Evolutionary conservation across 37 sponge, comb jelly and placozoan species (phyloP), one percentile per base, ranked within the genome.

Genomic region (Chondrilla cf. caribensis): DNA sequence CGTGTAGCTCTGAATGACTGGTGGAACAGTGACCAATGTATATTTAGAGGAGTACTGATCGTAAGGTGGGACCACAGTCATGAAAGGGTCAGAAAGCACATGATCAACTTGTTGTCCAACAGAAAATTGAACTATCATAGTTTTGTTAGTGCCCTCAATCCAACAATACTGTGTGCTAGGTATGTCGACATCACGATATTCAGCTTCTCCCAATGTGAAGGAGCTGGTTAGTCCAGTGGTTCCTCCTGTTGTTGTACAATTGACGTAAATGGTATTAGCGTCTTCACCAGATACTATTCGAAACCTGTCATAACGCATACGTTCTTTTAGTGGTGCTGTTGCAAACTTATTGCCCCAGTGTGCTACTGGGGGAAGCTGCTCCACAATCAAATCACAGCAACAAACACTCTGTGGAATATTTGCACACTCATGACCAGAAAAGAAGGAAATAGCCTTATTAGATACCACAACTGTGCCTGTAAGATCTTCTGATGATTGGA

Each of bases 281-380:
- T 25, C 21, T n/a, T 54, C 42, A 25, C 81, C 55, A 65, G 85
- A 78, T 58, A 91, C 24, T 17, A 91, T 36, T 3, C 75, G 32
- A 66, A 70, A 78, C 8, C 68, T 21, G 22, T 87, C 87, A 25
- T 43, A 77, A 35, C 55, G 26, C n/a, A 25, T 3, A 41, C 87
- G 71, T 38, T 58, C 77, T 3, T 22, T 3, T 25, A 87, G 55
- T 39, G 91, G 81, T 21, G 79, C 87, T 26, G 70, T 58, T 0
- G 87, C 44, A 47, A 87, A 87, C n/a, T 17, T 3, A 11, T 15
- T 84, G 14, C 91, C 91, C 91, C 91, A 91, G 21, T 78, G 81
- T 3, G 58, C 76, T 66, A 85, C 87, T 41, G 87, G 87, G 7
- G 87, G 87, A 40, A 91, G 32, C 70, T 86, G 87, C 33, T 91